Evolutionary conservation across 2,888 invertebrate genomes (phyloP), one percentile per base, ranked within the genome.

Genomic region (Dermolepida albohirtum): DNA sequence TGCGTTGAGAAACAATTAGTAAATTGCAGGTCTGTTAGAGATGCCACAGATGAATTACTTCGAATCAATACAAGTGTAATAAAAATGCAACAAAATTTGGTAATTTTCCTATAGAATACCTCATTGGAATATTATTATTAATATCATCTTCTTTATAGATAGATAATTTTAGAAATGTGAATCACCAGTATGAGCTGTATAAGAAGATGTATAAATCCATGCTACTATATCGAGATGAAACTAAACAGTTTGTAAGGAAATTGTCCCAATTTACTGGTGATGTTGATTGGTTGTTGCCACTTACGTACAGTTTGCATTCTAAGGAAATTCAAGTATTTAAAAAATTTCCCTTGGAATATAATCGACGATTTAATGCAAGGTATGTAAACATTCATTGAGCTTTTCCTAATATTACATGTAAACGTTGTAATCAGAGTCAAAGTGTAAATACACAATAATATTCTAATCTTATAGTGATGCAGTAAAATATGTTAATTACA

Each of bases 261-360:
- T 59, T 69, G n/a, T 27, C 39, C 11, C 67, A 67, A 34, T 72
- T 70, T 11, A 70, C 67, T 2, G 16, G 17, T 1, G 70, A 72
- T 44, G 39, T 65, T n/a, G 63, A 51, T 22, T 72, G 72, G 72
- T 63, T 65, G n/a, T 34, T 50, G 6, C 59, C 66, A 8, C 17
- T 72, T 2, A 54, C 40, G 10, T 8, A 44, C 5, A 64, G 51
- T 40, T 40, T 67, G 34, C 57, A 51, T 44, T 54, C 63, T 1
- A 57, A 44, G 5, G 72, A 72, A 52, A 66, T 72, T 8, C 22
- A 52, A 5, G 59, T 68, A 5, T 72, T 72, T 44, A 34, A 65
- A 1, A 57, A 70, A 10, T 72, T 70, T 51, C 72, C 72, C 0
- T 51, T 72, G 14, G 70, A 72, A 52, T 72, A 70, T 39, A 70